Evolutionary conservation across 2,113 vertebrate species (phyloP), one percentile per base, ranked within the genome.

Genomic region (Lamprotornis superbus): DNA sequence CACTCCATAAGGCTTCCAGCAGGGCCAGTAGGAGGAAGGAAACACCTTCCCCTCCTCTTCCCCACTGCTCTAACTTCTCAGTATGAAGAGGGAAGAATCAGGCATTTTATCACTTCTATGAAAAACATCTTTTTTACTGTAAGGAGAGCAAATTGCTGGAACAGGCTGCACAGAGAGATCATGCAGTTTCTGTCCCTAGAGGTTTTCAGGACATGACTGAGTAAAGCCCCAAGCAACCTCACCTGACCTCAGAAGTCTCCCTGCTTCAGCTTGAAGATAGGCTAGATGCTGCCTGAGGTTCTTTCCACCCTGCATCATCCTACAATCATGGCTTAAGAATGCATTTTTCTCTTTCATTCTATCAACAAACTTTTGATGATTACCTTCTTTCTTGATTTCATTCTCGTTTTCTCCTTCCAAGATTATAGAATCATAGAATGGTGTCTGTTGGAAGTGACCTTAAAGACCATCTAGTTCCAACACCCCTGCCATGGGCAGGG

Each of bases 21-120:
- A 52, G 14, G 21, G 9, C 11, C 24, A 55, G 20, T 0, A 2
- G 18, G 27, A 81, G 3, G 14, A 75, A 37, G 49, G 5, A 0
- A 2, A 44, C 14, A 46, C 18, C 37, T 67, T 75, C 8, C 35
- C 18, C 35, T 83, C 25, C 35, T 90, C 74, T 47, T 56, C 22
- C 30, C 18, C 18, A 37, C 18, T 53, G n/a, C 37, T 59, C 15
- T 13, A 71, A 74, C 27, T 78, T 40, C 13, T 77, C 35, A 35
- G 8, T 3, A 39, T 4, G 9, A 85, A 24, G 20, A 67, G 11
- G 19, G 25, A n/a, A 68, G 49, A 78, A 64, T 52, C n/a, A 71
- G 30, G 18, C 13, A 78, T 44, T 83, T 75, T 33, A 69, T 37
- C 9, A 28, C 18, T 59, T 88, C 64, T 28, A 53, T 9, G 20